These are phyloP conservation scores for Ammodytes dubius DNA, from an alignment of 2,113 vertebrate species.

Conservation along the genomic window DNA sequence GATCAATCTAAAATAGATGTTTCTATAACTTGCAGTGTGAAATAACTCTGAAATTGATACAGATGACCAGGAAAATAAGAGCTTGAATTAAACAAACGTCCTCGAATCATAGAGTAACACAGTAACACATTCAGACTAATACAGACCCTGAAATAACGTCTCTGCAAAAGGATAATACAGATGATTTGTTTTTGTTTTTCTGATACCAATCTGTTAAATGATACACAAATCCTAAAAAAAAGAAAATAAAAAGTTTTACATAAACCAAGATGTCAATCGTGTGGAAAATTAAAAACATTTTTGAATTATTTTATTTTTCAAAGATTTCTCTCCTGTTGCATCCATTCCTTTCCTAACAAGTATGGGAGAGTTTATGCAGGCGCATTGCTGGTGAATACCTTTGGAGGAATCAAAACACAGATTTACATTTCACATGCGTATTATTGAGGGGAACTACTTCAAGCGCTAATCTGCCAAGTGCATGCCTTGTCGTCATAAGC, in stretches of 20 bases:
- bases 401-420: constrained; percentile 80
- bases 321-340: constrained; percentile 78
- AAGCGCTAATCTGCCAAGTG: constrained; percentile 77
- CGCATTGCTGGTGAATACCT: constrained; percentile 85
- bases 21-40: constrained; percentile 97
- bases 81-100: constrained; percentile 82
- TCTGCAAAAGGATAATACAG: constrained; percentile 77
- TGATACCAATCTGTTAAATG: constrained; percentile 76
- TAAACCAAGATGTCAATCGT: constrained; percentile 58
- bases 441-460: constrained; percentile 72
- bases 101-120: constrained; percentile 85
- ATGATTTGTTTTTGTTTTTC: constrained; percentile 57
- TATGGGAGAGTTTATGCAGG: constrained; percentile 82
- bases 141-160: constrained; percentile 93
- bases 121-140: constrained; percentile 91
- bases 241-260: constrained; percentile 20
- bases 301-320: neutral
- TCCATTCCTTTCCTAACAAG: constrained; percentile 75
- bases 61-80: constrained; percentile 83
- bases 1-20: constrained; percentile 90
- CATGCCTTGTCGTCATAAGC: constrained; percentile 72
- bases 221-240: constrained; percentile 61
- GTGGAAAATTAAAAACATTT: constrained; percentile 66
- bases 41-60: constrained; percentile 92
- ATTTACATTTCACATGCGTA: constrained; percentile 81